phyloP scores from a whole-genome alignment of 2,113 vertebrate genomes.

The Elanoides forficatus region DNA sequence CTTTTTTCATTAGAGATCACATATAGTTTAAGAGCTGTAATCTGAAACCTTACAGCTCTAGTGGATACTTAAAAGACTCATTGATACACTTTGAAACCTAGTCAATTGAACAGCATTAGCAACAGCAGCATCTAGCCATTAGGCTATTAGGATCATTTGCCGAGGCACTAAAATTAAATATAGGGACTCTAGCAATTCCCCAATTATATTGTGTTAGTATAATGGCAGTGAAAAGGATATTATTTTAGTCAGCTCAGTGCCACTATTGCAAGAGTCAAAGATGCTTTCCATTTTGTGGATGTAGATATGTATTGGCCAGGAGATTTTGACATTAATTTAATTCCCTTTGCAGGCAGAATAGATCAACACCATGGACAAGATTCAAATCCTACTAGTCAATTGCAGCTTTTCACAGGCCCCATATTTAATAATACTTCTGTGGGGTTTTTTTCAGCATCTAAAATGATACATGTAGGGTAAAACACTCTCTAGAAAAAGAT shows the following conservation, averaged over 20 bases:
- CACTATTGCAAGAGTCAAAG: constrained; percentile 40
- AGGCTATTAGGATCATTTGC: constrained; percentile 65
- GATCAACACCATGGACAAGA: background rate
- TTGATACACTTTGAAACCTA: constrained; percentile 66
- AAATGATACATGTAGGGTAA: background rate
- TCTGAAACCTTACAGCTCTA: constrained; percentile 62
- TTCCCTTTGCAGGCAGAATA: constrained; percentile 1
- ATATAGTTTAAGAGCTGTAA: constrained; percentile 60
- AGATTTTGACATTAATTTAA: constrained; percentile 31
- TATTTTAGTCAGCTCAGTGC: constrained; percentile 49
- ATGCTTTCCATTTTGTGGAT: constrained; percentile 24
- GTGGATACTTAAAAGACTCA: constrained; percentile 51
- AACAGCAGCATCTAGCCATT: constrained; percentile 35
- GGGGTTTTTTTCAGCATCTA: background rate
- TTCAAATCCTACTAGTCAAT: background rate
- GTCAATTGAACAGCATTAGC: constrained; percentile 58
- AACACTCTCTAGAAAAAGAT: background rate
- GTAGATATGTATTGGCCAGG: background rate
- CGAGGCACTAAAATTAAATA: constrained; percentile 65
- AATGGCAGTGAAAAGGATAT: constrained; percentile 61
- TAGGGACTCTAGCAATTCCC: constrained; percentile 61
- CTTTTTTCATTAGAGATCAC: constrained; percentile 53
- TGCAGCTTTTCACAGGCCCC: background rate
- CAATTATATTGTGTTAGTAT: constrained; percentile 63
- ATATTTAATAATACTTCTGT: background rate